Conservation (phyloP, 1,140 invertebrate genomes). For the Babylonia areolata region DNA sequence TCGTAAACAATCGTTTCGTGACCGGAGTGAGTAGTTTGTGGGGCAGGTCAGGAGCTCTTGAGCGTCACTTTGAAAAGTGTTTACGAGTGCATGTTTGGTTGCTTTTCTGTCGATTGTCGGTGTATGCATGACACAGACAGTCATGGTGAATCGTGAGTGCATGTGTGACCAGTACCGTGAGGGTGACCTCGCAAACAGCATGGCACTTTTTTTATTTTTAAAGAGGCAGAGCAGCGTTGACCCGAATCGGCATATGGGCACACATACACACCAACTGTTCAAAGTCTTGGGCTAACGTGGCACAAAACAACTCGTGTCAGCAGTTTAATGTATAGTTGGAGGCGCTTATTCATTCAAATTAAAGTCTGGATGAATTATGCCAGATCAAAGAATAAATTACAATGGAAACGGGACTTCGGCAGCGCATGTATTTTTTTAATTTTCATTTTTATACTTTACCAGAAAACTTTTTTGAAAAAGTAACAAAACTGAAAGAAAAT, state of each 20-base stretch:
- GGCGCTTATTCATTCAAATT: too few relatives aligned
- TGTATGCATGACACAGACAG: background rate
- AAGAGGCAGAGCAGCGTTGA: background rate
- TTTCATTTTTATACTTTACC: too few relatives aligned
- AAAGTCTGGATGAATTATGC: too few relatives aligned
- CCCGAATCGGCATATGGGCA: conserved; percentile 2
- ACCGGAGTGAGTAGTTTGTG: background rate
- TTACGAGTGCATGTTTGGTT: background rate
- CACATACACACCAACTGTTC: background rate
- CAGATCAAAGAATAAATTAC: too few relatives aligned
- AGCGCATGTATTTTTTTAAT: too few relatives aligned
- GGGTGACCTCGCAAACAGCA: conserved; percentile 5
- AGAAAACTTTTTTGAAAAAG: too few relatives aligned
- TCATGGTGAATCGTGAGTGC: background rate
- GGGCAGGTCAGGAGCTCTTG: conserved; percentile 1
- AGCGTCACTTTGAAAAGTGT: background rate
- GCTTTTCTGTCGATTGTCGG: background rate
- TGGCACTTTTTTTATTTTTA: too few relatives aligned
- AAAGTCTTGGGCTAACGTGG: background rate
- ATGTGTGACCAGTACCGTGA: background rate
- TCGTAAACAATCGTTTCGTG: conserved; percentile 46
- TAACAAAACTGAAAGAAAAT: too few relatives aligned
- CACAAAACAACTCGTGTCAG: too few relatives aligned
- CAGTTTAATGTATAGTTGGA: too few relatives aligned
- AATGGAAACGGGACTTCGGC: too few relatives aligned